Evolutionary conservation across 2,797 vertebrate genomes (phyloP), one percentile per base, ranked within the genome.

Genomic region (Cyclopterus lumpus): DNA sequence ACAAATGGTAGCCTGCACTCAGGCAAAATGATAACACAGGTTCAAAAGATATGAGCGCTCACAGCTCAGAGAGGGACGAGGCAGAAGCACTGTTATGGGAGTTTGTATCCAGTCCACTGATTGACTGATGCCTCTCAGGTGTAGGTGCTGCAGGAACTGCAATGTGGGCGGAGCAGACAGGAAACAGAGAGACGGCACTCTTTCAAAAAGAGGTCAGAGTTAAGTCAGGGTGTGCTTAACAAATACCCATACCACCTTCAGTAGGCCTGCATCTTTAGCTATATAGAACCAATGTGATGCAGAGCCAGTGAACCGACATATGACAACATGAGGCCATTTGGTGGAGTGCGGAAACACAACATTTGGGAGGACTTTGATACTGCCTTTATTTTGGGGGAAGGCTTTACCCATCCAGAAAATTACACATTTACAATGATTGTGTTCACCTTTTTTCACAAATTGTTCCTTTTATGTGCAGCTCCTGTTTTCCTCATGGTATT

Each of bases 351-450:
- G 28, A 57, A 54, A 18, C 22, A 64, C 10, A 20, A 14, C 5
- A 49, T 15, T 4, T 65, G 28, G 4, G 2, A 6, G 6, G 3
- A n/a, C 49, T 69, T 75, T 67, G 62, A 67, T 18, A 8, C n/a
- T 24, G n/a, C 22, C 18, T 74, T 38, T 71, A 40, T 63, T 79
- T 61, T 32, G 28, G 5, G 2, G 16, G 24, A 75, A 38, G 53
- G 9, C 26, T 46, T 40, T 4, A 64, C 38, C 24, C 44, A 54
- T 65, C 53, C 70, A 77, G 40, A 79, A 80, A 75, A 68, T 59
- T 15, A 77, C 36, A 63, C 10, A 79, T 80, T 74, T 69, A 65
- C 69, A 53, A 24, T 64, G 58, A 80, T 72, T 87, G 61, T 70
- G 65, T 73, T 79, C 40, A 73, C 48, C 26, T 16, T 54, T 84